A percentile compares a stretch with the other conserved stretches of the same genome.
phyloP scores from a whole-genome alignment of 2,888 invertebrate species.

The Noctua comes region DNA sequence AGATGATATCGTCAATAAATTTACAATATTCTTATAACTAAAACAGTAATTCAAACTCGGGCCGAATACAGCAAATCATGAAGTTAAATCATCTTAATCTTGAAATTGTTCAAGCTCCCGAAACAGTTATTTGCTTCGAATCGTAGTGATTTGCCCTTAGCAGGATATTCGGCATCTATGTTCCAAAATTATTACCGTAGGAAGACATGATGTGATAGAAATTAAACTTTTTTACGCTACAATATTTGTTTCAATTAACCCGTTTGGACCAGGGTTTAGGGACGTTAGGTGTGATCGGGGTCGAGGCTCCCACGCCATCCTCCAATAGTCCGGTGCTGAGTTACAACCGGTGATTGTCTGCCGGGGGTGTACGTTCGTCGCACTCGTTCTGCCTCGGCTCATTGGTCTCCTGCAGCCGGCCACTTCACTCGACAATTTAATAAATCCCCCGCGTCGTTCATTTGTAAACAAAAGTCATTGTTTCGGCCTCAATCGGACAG shows the following conservation, averaged over 20 bases:
- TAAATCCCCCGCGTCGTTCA: slow-evolving; percentile 84
- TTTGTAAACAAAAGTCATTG: slow-evolving; percentile 90
- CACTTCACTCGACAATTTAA: slow-evolving; percentile 84
- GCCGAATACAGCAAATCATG: slow-evolving; percentile 56
- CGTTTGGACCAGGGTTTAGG: slow-evolving; percentile 57
- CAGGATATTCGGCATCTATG: slow-evolving; percentile 86
- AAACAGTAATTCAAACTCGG: slow-evolving; percentile 36
- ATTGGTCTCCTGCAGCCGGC: slow-evolving; percentile 79
- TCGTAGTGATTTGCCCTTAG: slow-evolving; percentile 84
- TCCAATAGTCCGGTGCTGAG: slow-evolving; percentile 70
- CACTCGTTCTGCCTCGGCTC: slow-evolving; percentile 81
- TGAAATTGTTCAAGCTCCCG: slow-evolving; percentile 17
- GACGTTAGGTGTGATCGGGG: slow-evolving; percentile 71
- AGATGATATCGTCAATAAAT: slow-evolving; percentile 34
- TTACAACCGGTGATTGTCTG: slow-evolving; percentile 67
- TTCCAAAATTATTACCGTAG: slow-evolving; percentile 87
- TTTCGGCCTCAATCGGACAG: slow-evolving; percentile 86
- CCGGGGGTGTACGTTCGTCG: slow-evolving; percentile 82
- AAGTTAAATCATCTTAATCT: slow-evolving; percentile 8
- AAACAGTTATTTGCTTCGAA: slow-evolving; percentile 80
- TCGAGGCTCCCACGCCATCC: slow-evolving; percentile 86
- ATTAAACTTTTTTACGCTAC: slow-evolving; percentile 90
- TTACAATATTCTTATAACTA: slow-evolving; percentile 47
- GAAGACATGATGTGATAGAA: slow-evolving; percentile 89
- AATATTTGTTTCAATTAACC: slow-evolving; percentile 71